Base-by-base conservation (phyloP, 2,888 invertebrate species). In the Dermolepida albohirtum region DNA sequence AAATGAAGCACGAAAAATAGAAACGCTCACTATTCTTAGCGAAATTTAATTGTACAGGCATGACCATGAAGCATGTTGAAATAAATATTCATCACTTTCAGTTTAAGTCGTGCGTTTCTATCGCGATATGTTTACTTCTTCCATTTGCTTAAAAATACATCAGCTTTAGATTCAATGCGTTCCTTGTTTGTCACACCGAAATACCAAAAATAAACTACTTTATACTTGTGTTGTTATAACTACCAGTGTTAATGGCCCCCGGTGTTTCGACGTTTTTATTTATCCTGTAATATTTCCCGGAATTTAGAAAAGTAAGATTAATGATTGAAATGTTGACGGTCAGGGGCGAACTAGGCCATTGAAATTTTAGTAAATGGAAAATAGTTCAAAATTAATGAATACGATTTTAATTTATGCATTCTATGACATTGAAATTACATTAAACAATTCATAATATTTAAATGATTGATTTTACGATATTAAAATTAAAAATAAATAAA, bases 81-180 rank as follows among this genome's bases (percentile, higher is more conserved):
- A 55, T 55, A 55, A 40, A 55, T 55, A 55, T 55, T 55, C 55
- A 55, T 55, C 55, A 55, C 55, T 41, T 55, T 55, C 55, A 55
- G 41, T 55, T 55, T 17, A 55, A 55, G 22, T 55, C 55, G 41
- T 12, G 55, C 55, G 41, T 16, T 55, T 55, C 55, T 55, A 55
- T 41, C 55, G 41, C 22, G 40, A 22, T 41, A 55, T 55, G 55
- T 55, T 55, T 55, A 41, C 55, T 41, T 34, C 55, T 17, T 55
- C 41, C 16, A 40, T 40, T 17, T 39, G 40, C 55, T 55, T 55
- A 55, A 55, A 55, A 55, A 41, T 40, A 41, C 41, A 55, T 55
- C 40, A 55, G 40, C 40, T 55, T 41, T 55, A 41, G 41, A 55
- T 55, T 55, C 55, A 55, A 55, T 55, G 55, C 55, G 41, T 41